Percentiles rank a stretch among this genome's conserved stretches.
Conservation (phyloP, 1,140 invertebrate genomes). For the Hylyphantes graminicola region DNA sequence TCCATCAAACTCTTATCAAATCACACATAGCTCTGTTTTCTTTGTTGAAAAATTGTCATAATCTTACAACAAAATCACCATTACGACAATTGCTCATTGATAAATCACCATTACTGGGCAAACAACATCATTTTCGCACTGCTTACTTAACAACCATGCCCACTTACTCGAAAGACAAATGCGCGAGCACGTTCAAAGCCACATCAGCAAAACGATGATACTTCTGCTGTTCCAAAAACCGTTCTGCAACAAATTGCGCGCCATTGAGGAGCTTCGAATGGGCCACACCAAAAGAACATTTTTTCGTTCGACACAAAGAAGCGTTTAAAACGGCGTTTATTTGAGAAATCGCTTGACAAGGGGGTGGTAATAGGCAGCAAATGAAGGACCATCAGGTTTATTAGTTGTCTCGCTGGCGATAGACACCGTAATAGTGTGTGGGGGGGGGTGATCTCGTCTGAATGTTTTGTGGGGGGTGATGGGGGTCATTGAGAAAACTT, state of each 20-base stretch:
- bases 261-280: conserved; percentile 23
- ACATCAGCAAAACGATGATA: too few species aligned
- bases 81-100: too few species aligned
- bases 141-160: too few species aligned
- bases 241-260: conserved; percentile 46
- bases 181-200: too few species aligned
- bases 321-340: conserved; percentile 58
- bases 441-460: not conserved
- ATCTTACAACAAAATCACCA: too few species aligned
- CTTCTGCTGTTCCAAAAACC: conserved; percentile 10
- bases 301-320: not conserved
- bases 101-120: too few species aligned
- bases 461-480: conserved; percentile 2
- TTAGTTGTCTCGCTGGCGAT: conserved; percentile 39
- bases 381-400: conserved; percentile 59
- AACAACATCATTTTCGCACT: too few species aligned
- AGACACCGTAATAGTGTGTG: conserved; percentile 46
- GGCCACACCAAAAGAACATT: not conserved
- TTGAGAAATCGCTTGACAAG: conserved; percentile 36
- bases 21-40: too few species aligned
- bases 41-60: too few species aligned
- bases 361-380: conserved; percentile 32
- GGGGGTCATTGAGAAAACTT: conserved; percentile 11
- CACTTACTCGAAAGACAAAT: too few species aligned
- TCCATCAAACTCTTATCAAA: too few species aligned